Evolutionary conservation across 2,888 invertebrate species (phyloP).

Genomic region (Parochlus steinenii): DNA sequence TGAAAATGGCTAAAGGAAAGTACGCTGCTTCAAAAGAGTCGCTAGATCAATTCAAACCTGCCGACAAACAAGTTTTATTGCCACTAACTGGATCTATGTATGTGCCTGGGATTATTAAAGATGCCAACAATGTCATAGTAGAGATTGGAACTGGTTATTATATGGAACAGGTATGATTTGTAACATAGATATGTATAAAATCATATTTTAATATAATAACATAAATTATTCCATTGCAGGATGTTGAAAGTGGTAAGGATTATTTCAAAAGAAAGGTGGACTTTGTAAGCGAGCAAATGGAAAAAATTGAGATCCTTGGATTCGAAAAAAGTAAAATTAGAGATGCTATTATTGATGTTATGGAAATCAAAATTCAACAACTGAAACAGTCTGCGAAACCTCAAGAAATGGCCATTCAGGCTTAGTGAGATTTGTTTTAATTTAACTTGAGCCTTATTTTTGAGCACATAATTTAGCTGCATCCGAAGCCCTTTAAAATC

Average conservation of each 20-base stretch:
- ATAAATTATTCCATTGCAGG: constrained; percentile 31
- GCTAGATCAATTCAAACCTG: constrained; percentile 60
- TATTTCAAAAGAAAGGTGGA: constrained; percentile 84
- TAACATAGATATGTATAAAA: constrained; percentile 7
- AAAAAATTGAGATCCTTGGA: constrained; percentile 71
- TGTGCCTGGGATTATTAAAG: constrained; percentile 75
- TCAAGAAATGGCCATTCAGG: too few relatives aligned
- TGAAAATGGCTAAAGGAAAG: constrained; percentile 81
- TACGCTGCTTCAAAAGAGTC: constrained; percentile 77
- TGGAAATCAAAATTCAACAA: constrained; percentile 47
- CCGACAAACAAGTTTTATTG: constrained; percentile 75
- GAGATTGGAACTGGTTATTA: constrained; percentile 97
- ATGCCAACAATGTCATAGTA: constrained; percentile 74
- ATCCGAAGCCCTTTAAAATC: too few relatives aligned
- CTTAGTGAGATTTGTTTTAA: constrained; percentile 16
- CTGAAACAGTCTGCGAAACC: constrained; percentile 29
- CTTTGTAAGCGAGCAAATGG: constrained; percentile 87
- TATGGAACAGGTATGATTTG: constrained; percentile 60
- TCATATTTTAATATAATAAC: not conserved
- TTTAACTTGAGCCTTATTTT: too few relatives aligned
- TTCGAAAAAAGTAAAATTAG: constrained; percentile 69
- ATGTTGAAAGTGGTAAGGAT: constrained; percentile 65
- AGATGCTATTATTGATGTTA: constrained; percentile 58
- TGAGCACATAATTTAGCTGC: too few relatives aligned
- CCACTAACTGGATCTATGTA: constrained; percentile 96